A percentile compares a stretch with the other conserved stretches of the same genome.
These are phyloP conservation scores for Dascyllus trimaculatus DNA, from an alignment of 2,113 vertebrate species.

Conservation along the genomic window DNA sequence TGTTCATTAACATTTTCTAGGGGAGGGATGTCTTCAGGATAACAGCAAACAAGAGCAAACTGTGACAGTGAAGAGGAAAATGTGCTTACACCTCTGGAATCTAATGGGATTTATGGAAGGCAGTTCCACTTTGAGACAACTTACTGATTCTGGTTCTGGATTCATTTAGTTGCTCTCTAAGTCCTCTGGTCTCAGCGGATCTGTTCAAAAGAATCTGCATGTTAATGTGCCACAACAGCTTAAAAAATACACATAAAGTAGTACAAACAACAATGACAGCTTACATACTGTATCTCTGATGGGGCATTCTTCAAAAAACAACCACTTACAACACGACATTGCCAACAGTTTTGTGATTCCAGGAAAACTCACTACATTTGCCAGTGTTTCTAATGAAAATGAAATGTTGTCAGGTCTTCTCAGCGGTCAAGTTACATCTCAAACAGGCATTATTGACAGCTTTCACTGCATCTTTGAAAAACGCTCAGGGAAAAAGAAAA, in stretches of 20 bases:
- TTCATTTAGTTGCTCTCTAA: constrained; percentile 89
- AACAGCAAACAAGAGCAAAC: not conserved
- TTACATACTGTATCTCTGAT: no score
- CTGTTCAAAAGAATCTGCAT: constrained; percentile 76
- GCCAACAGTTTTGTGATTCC: no score
- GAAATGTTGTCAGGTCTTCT: no score
- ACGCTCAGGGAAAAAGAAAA: no score
- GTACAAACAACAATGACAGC: no score
- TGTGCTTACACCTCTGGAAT: constrained; percentile 36
- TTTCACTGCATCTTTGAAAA: no score
- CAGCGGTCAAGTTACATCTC: no score
- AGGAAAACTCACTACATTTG: no score
- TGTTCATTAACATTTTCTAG: constrained; percentile 46
- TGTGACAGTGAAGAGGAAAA: constrained; percentile 5
- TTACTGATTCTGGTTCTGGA: constrained; percentile 91
- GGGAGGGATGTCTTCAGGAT: constrained; percentile 26
- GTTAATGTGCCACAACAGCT: not conserved
- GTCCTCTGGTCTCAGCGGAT: constrained; percentile 89
- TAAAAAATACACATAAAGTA: not conserved
- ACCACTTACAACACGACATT: no score
- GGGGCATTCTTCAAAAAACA: no score
- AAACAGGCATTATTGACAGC: no score
- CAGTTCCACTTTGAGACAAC: constrained; percentile 60
- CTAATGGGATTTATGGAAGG: constrained; percentile 7
- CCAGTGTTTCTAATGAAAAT: no score